These are phyloP conservation scores for Panthera leo DNA, from an alignment of 2,113 vertebrate genomes.

Conservation along the genomic window DNA sequence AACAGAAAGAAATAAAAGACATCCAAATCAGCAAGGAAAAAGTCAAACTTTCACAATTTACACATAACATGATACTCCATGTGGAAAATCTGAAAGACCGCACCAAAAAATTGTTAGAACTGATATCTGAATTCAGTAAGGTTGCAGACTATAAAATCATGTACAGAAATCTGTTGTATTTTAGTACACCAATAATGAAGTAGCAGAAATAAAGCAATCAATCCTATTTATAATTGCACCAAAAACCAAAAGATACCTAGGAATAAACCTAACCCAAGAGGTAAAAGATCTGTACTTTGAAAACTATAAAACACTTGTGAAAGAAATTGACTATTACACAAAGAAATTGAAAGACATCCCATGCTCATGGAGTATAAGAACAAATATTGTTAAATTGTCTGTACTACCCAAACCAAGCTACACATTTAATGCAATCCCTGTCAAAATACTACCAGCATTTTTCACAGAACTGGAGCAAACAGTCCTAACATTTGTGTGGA, in stretches of 20 bases:
- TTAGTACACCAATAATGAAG: background rate
- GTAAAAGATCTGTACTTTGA: background rate
- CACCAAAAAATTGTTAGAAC: background rate
- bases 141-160: background rate
- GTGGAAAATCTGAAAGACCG: background rate
- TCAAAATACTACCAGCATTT: background rate
- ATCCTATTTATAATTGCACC: background rate
- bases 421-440: background rate
- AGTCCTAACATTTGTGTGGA: background rate
- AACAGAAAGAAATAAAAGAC: background rate
- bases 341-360: background rate
- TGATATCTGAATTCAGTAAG: background rate
- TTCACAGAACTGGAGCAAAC: background rate
- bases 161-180: background rate
- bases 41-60: background rate
- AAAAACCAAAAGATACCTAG: background rate
- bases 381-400: background rate
- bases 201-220: background rate
- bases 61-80: background rate
- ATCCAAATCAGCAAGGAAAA: background rate
- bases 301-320: background rate
- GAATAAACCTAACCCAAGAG: background rate
- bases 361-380: background rate
- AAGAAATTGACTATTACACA: background rate
- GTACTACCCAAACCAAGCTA: background rate